A percentile compares a stretch with the other conserved stretches of the same genome.
phyloP scores from a whole-genome alignment of 2,888 invertebrate species.

The Nephrotoma guestfalica region DNA sequence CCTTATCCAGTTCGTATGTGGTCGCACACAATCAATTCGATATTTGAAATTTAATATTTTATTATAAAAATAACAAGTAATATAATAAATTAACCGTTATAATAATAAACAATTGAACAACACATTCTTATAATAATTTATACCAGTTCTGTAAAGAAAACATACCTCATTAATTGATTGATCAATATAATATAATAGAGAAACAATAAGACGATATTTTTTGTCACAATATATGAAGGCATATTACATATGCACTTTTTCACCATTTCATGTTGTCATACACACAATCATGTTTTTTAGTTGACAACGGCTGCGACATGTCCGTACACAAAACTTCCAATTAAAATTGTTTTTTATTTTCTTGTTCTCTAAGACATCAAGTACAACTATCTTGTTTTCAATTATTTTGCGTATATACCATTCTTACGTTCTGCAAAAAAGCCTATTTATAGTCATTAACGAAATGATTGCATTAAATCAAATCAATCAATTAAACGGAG shows the following conservation, averaged over 20 bases:
- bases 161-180: neutral
- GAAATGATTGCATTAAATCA: neutral
- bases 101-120: neutral
- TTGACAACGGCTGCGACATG: neutral
- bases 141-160: neutral
- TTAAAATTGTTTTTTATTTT: neutral
- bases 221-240: neutral
- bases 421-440: neutral
- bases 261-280: neutral
- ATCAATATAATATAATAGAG: neutral
- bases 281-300: neutral
- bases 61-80: too few relatives aligned
- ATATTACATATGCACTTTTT: neutral
- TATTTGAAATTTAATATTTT: too few relatives aligned
- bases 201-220: neutral
- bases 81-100: neutral
- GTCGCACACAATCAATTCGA: too few relatives aligned
- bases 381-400: neutral
- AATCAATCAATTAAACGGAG: neutral
- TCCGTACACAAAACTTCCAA: neutral
- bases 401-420: neutral
- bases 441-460: neutral
- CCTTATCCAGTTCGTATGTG: too few relatives aligned
- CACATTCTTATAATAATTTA: neutral
- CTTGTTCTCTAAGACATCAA: neutral